Percentiles rank a stretch among this genome's conserved stretches.
Evolutionary conservation across 2,797 vertebrate genomes (phyloP).

Genomic region (Hylomyscus alleni): DNA sequence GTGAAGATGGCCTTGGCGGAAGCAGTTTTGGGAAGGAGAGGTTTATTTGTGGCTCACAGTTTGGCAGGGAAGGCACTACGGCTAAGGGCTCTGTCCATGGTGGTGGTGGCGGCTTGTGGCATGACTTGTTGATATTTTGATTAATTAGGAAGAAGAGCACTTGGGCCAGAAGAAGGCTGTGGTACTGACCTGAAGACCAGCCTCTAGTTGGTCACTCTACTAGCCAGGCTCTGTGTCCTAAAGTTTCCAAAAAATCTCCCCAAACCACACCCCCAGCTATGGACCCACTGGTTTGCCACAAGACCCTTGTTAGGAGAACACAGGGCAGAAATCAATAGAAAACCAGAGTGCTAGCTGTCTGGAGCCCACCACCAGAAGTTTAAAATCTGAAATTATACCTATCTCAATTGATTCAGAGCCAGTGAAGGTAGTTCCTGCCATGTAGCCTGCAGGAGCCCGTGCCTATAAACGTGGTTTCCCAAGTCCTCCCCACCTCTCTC

Average conservation of each 20-base stretch:
- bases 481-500: neutral
- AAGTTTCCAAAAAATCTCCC: neutral
- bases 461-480: rapidly evolving
- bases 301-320: neutral
- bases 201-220: neutral
- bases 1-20: neutral
- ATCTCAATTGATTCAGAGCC: neutral
- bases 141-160: neutral
- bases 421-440: neutral
- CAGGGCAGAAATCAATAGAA: neutral
- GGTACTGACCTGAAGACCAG: neutral
- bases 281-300: neutral
- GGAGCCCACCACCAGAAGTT: rapidly evolving
- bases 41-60: neutral
- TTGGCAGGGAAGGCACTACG: neutral
- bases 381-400: neutral
- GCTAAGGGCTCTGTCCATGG: neutral
- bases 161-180: neutral
- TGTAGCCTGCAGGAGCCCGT: neutral
- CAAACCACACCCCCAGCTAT: neutral
- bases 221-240: neutral
- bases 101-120: neutral
- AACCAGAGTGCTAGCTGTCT: neutral
- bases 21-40: neutral
- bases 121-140: neutral